Conservation (phyloP, 1,140 invertebrate genomes). For the Panonychus citri region DNA sequence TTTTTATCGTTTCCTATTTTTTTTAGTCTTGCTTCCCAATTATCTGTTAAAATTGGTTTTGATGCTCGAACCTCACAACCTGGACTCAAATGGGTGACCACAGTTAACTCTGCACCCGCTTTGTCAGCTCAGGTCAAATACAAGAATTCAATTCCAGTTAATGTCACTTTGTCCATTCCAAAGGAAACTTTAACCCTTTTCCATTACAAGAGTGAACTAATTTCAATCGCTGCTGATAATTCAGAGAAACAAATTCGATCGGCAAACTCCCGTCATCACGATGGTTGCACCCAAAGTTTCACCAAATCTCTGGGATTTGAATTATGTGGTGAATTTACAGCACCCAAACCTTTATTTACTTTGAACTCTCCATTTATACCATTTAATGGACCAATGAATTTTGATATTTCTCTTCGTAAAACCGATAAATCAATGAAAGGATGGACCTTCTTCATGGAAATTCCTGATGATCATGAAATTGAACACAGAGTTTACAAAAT, state of each 20-base stretch:
- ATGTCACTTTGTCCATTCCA: too few species aligned
- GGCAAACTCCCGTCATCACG: not conserved
- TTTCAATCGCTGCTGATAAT: too few species aligned
- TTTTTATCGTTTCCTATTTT: too few species aligned
- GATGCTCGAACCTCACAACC: not conserved
- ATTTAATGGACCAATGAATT: not conserved
- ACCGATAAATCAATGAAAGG: not conserved
- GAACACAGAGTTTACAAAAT: too few species aligned
- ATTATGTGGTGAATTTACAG: not conserved
- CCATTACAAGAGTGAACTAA: too few species aligned
- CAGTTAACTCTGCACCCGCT: conserved; percentile 1
- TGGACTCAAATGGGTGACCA: not conserved
- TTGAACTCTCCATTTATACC: not conserved
- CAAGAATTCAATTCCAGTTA: too few species aligned
- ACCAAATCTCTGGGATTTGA: not conserved
- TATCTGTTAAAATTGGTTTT: not conserved
- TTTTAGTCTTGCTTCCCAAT: not conserved
- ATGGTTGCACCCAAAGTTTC: not conserved
- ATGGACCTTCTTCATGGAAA: not conserved
- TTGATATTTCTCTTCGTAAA: conserved; percentile 1
- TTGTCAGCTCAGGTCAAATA: not conserved
- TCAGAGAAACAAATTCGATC: not conserved
- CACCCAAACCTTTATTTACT: not conserved
- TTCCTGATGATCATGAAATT: not conserved
- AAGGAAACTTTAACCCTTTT: too few species aligned